These are phyloP conservation scores for Lomographa bimaculata DNA, from an alignment of 2,888 invertebrate species.

Conservation along the genomic window DNA sequence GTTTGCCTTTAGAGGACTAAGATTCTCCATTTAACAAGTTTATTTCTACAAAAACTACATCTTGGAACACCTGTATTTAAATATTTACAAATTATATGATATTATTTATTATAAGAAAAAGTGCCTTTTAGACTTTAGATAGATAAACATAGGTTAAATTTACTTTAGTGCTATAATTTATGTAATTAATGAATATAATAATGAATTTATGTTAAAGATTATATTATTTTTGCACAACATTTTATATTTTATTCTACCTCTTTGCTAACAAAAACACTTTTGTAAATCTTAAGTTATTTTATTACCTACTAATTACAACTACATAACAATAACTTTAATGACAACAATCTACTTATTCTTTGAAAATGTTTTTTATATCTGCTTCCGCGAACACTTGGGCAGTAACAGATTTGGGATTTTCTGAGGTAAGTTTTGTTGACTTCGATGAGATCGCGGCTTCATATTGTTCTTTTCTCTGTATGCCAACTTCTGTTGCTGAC, in stretches of 20 bases:
- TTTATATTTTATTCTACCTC: slow-evolving; percentile 32
- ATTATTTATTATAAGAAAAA: slow-evolving; percentile 66
- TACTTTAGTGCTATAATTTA: slow-evolving; percentile 31
- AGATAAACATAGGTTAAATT: slow-evolving; percentile 30
- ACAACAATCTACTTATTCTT: slow-evolving; percentile 41
- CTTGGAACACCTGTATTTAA: slow-evolving; percentile 13
- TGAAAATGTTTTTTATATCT: slow-evolving; percentile 63
- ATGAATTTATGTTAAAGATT: slow-evolving; percentile 65
- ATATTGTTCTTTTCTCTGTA: slow-evolving; percentile 45
- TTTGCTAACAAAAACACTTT: no score
- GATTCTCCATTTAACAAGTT: no score
- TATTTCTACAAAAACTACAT: slow-evolving; percentile 5
- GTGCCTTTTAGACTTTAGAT: slow-evolving; percentile 66
- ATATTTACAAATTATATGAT: slow-evolving; percentile 34
- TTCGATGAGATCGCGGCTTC: slow-evolving; percentile 39
- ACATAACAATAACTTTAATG: background rate
- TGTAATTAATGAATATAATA: slow-evolving; percentile 36
- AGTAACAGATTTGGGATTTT: slow-evolving; percentile 55
- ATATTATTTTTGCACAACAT: slow-evolving; percentile 78
- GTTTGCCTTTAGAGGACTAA: background rate
- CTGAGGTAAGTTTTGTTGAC: slow-evolving; percentile 25
- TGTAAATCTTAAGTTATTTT: no score
- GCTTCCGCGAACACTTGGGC: slow-evolving; percentile 57
- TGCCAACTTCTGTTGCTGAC: slow-evolving; percentile 49
- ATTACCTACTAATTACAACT: slow-evolving; percentile 4